Base-by-base conservation (phyloP, 2,888 invertebrate species). In the Lasioglossum lativentre region DNA sequence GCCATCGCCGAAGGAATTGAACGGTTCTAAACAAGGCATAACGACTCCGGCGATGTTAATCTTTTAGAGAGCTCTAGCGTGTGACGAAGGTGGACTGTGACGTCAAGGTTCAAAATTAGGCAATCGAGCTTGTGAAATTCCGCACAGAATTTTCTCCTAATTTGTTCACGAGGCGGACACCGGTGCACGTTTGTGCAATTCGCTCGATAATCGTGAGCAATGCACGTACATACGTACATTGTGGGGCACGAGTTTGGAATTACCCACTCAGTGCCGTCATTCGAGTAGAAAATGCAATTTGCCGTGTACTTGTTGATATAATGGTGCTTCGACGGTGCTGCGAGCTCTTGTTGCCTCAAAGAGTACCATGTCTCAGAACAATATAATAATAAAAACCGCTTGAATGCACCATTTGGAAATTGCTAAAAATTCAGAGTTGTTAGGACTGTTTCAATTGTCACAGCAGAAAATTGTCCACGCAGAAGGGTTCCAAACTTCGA, bases 81-180 rank as follows among this genome's bases (percentile, higher is more conserved):
- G 42, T 71, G 70, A 45, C 45, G 59, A 47, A 71, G 16, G 23
- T 47, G 45, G 45, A 38, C 23, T 71, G n/a, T n/a, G 71, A 80
- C 80, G 77, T 77, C 78, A 71, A 77, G 40, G 70, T 80, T 80
- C 56, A 59, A 59, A 71, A 80, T 80, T 71, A 56, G 71, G 70
- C 70, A 80, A 77, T 78, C 56, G 19, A 4, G 23, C 16, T 70
- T 70, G 71, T 23, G 80, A 80, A 70, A 77, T 77, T 63, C 59
- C 27, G 3, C 34, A 59, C n/a, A 59, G 59, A 40, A 80, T 80
- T 80, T 77, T 71, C 80, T 77, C 56, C 59, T 80, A 59, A 77
- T 80, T 77, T 14, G 77, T 40, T 10, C 47, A 12, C 45, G 30
- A 16, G 27, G 34, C 16, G 8, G 34, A 12, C 63, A 2, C 4